A percentile compares a stretch with the other conserved stretches of the same genome.
phyloP scores from a whole-genome alignment of 2,888 invertebrate genomes.

The Macropis europaea region DNA sequence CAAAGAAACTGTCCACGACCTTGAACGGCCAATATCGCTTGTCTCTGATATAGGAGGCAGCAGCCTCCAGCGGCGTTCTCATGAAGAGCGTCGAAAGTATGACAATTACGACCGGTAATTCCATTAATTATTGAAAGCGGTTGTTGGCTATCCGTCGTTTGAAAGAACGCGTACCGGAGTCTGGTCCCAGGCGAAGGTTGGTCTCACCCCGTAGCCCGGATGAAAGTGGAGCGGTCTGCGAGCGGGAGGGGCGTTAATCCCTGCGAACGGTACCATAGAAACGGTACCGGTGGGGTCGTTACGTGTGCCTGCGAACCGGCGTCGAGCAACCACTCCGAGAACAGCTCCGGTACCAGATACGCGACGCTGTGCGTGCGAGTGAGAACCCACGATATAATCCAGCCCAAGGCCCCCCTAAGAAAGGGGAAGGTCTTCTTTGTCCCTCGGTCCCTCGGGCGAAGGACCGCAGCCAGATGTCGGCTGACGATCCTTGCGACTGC shows the following conservation, averaged over 20 bases:
- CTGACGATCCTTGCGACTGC: constrained; percentile 55
- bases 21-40: no score
- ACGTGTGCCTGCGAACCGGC: constrained; percentile 52
- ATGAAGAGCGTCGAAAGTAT: not conserved
- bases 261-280: constrained; percentile 78
- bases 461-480: constrained; percentile 63
- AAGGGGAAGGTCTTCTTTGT: constrained; percentile 66
- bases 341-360: constrained; percentile 52
- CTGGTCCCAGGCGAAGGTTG: constrained; percentile 63
- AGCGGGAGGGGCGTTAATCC: constrained; percentile 72
- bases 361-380: constrained; percentile 2
- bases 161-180: constrained; percentile 12
- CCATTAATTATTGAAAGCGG: constrained; percentile 18
- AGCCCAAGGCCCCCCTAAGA: constrained; percentile 51
- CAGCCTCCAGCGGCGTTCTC: no score
- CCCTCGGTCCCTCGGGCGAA: constrained; percentile 59
- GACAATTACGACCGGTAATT: constrained; percentile 35
- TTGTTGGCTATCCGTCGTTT: not conserved
- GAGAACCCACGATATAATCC: constrained; percentile 45
- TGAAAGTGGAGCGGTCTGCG: constrained; percentile 61
- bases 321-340: constrained; percentile 54
- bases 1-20: no score
- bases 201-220: constrained; percentile 62
- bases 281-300: constrained; percentile 75
- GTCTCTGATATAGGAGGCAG: not conserved